phyloP scores from a whole-genome alignment of 2,888 invertebrate species.

The Himalopsyche anomala region DNA sequence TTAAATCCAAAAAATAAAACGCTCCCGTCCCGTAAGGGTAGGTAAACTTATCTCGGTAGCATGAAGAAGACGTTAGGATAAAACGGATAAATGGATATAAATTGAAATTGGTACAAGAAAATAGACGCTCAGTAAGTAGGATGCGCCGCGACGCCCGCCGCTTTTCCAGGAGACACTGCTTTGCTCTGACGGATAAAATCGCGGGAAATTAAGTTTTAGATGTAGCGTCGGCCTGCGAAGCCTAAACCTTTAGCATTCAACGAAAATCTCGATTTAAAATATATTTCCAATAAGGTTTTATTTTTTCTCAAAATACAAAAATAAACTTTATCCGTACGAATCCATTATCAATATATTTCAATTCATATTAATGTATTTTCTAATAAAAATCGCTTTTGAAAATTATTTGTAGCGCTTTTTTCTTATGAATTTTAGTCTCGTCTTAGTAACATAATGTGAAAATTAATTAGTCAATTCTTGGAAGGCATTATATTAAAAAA shows the following conservation, averaged over 20 bases:
- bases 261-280: conserved; percentile 43
- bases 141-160: conserved; percentile 45
- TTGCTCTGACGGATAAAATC: conserved; percentile 60
- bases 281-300: not conserved
- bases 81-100: conserved; percentile 65
- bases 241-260: conserved; percentile 45
- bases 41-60: conserved; percentile 57
- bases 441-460: too few species aligned
- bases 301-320: not conserved
- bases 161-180: conserved; percentile 26
- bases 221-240: conserved; percentile 47
- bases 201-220: conserved; percentile 62
- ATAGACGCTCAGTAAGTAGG: conserved; percentile 50
- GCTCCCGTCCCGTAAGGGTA: conserved; percentile 49
- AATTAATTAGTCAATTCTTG: too few species aligned
- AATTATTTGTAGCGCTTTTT: too few species aligned
- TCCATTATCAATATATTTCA: too few species aligned
- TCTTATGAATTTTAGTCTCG: too few species aligned
- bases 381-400: too few species aligned
- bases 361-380: too few species aligned
- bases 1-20: conserved; percentile 56
- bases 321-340: too few species aligned
- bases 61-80: conserved; percentile 58
- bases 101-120: conserved; percentile 65
- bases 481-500: too few species aligned